Percentiles rank a stretch among this genome's conserved stretches.
These are phyloP conservation scores for Sebastes itinus DNA, from an alignment of 2,797 vertebrate genomes.

Conservation along the genomic window DNA sequence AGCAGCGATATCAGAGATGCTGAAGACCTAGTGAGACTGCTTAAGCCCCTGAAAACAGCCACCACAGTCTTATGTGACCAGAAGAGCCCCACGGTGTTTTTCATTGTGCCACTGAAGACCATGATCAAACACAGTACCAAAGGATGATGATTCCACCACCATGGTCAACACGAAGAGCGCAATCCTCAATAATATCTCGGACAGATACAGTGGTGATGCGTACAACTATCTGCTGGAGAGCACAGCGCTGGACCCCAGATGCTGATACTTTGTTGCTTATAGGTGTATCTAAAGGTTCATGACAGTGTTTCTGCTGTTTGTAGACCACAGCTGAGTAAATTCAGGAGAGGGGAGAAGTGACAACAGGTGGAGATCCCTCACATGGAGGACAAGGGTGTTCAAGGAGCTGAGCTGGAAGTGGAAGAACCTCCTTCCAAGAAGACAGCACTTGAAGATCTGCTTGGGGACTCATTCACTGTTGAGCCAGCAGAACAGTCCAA, in stretches of 20 bases:
- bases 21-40: not conserved
- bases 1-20: not conserved
- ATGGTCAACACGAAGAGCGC: not conserved
- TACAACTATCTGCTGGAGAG: not conserved
- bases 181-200: not conserved
- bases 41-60: not conserved
- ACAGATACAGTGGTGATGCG: not conserved
- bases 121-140: not conserved
- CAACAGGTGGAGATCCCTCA: not conserved
- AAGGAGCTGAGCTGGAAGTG: not conserved
- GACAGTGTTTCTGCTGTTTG: not conserved
- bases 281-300: not conserved
- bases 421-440: not conserved
- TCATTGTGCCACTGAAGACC: not conserved
- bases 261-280: no score
- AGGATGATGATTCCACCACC: not conserved
- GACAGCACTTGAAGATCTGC: not conserved
- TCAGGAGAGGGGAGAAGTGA: not conserved
- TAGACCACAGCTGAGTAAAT: not conserved
- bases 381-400: not conserved
- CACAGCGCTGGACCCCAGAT: not conserved
- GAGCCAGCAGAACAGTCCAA: not conserved
- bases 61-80: not conserved
- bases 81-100: no score
- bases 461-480: not conserved